These are phyloP conservation scores for Nyctibius grandis DNA, from an alignment of 2,797 vertebrate species.

Conservation along the genomic window DNA sequence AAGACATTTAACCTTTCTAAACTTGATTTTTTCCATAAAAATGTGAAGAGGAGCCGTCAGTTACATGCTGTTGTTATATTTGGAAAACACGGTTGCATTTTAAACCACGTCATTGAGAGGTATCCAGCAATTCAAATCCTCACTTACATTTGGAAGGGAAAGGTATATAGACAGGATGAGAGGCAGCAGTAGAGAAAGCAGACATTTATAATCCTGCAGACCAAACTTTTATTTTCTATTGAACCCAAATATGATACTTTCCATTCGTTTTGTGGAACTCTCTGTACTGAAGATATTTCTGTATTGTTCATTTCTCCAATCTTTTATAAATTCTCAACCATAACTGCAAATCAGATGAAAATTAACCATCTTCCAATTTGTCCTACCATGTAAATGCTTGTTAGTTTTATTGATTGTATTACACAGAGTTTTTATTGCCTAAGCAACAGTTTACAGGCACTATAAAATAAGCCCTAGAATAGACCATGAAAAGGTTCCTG, in stretches of 20 bases:
- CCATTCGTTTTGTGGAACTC: not conserved
- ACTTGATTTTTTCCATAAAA: not conserved
- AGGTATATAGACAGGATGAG: not conserved
- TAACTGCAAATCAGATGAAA: constrained; percentile 5
- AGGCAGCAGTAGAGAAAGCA: not conserved
- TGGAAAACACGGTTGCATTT: not conserved
- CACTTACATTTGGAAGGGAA: not conserved
- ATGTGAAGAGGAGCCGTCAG: not conserved
- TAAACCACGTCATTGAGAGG: not conserved
- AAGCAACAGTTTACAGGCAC: not conserved
- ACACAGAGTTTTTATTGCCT: not conserved
- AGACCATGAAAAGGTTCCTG: constrained; percentile 14
- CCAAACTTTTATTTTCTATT: not conserved
- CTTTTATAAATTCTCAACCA: not conserved
- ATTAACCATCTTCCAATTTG: constrained; percentile 4
- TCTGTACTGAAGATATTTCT: not conserved
- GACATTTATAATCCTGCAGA: not conserved
- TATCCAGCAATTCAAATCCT: not conserved
- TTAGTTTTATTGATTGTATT: constrained; percentile 24
- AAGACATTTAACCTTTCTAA: not conserved
- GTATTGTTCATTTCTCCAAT: not conserved
- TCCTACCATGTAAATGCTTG: not conserved
- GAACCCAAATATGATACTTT: not conserved
- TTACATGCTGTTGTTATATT: not conserved
- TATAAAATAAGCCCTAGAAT: constrained; percentile 25